Conservation (phyloP, 1,140 invertebrate species). For the Apis mellifera region Amel_HAv3.1 CM009934.2:4763501-4764000, state of each 20-base stretch:
- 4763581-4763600: too few relatives aligned
- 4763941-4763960: slow-evolving; percentile 18
- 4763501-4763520: too few relatives aligned
- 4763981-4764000: slow-evolving; percentile 17
- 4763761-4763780: slow-evolving; percentile 53
- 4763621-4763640: too few relatives aligned
- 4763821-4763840: slow-evolving; percentile 34
- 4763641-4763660: too few relatives aligned
- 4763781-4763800: slow-evolving; percentile 48
- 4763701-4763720: neutral
- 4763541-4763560: too few relatives aligned
- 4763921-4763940: slow-evolving; percentile 52
- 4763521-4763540: too few relatives aligned
- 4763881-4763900: slow-evolving; percentile 54
- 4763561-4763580: too few relatives aligned
- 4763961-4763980: slow-evolving; percentile 39
- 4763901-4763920: slow-evolving; percentile 52
- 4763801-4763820: slow-evolving; percentile 50
- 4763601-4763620: too few relatives aligned
- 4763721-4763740: too few relatives aligned
- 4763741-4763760: neutral
- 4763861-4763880: slow-evolving; percentile 49
- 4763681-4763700: too few relatives aligned
- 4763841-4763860: slow-evolving; percentile 38
- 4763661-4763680: too few relatives aligned